Conservation (phyloP, 2,113 vertebrate genomes). For the Cryptomyrus ogoouensis region DNA sequence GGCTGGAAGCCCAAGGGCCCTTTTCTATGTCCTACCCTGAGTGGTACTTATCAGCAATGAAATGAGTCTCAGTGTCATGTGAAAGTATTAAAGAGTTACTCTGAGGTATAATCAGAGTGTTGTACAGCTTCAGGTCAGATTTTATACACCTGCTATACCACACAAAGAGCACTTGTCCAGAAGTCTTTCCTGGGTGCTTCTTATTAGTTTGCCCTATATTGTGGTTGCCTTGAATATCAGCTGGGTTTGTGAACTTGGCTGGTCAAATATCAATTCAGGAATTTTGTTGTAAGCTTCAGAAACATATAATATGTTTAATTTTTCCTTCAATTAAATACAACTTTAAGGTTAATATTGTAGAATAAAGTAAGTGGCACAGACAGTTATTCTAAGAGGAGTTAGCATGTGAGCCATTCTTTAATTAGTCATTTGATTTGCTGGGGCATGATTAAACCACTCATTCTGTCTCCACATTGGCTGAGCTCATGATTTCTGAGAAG, state of each 20-base stretch:
- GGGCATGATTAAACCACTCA: slow-evolving; percentile 54
- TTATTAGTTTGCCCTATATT: background rate
- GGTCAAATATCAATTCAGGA: background rate
- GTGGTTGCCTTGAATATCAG: background rate
- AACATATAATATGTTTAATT: background rate
- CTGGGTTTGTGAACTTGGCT: background rate
- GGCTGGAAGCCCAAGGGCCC: background rate
- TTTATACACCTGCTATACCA: background rate
- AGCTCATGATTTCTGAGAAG: background rate
- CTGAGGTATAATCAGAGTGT: background rate
- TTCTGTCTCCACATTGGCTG: too few relatives aligned
- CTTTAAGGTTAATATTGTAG: slow-evolving; percentile 37
- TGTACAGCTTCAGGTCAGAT: background rate
- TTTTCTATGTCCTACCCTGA: background rate
- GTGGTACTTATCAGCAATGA: background rate
- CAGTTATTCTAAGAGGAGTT: slow-evolving; percentile 85
- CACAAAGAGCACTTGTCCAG: background rate
- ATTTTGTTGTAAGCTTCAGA: background rate
- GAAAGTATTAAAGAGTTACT: background rate
- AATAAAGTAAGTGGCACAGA: slow-evolving; percentile 58
- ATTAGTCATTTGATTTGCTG: slow-evolving; percentile 63
- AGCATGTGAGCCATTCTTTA: slow-evolving; percentile 82
- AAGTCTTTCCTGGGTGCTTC: background rate
- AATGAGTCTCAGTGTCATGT: background rate
- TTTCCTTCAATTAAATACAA: background rate